These are phyloP conservation scores for Ischnura elegans DNA, from an alignment of 2,888 invertebrate species.

Conservation along the genomic window DNA sequence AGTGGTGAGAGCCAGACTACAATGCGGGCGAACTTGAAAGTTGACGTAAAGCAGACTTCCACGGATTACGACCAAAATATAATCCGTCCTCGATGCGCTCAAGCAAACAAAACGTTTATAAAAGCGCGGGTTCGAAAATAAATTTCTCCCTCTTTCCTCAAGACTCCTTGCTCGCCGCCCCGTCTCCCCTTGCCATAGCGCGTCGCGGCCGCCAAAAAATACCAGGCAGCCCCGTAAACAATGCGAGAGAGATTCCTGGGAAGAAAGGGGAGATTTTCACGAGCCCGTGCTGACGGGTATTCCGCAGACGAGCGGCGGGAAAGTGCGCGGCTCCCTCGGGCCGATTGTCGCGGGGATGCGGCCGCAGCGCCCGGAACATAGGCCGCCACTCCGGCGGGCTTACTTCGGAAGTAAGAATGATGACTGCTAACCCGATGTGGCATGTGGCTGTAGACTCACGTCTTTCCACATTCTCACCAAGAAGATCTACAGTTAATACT, in stretches of 20 bases:
- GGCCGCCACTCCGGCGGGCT: neutral
- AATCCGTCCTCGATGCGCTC: neutral
- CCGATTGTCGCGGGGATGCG: neutral
- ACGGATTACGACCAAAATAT: neutral
- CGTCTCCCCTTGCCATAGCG: neutral
- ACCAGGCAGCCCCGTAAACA: neutral
- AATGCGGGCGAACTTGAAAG: neutral
- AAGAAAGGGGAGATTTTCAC: neutral
- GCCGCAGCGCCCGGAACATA: too few relatives aligned
- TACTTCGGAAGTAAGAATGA: neutral
- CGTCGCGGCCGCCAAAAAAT: neutral
- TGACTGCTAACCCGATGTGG: too few relatives aligned
- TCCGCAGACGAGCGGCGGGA: neutral
- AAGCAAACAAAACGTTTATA: neutral
- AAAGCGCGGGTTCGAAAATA: neutral
- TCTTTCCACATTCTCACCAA: too few relatives aligned
- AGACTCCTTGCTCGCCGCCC: neutral
- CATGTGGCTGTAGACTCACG: too few relatives aligned
- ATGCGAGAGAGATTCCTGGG: conserved; percentile 5
- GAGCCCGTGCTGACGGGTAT: neutral
- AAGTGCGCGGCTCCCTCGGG: neutral
- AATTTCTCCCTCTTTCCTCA: neutral
- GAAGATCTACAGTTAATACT: too few relatives aligned
- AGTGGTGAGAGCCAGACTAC: too few relatives aligned
- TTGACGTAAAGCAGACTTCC: neutral